Evolutionary conservation across 1,140 invertebrate genomes (phyloP), one percentile per base, ranked within the genome.

Genomic region (Globodera rostochiensis): DNA sequence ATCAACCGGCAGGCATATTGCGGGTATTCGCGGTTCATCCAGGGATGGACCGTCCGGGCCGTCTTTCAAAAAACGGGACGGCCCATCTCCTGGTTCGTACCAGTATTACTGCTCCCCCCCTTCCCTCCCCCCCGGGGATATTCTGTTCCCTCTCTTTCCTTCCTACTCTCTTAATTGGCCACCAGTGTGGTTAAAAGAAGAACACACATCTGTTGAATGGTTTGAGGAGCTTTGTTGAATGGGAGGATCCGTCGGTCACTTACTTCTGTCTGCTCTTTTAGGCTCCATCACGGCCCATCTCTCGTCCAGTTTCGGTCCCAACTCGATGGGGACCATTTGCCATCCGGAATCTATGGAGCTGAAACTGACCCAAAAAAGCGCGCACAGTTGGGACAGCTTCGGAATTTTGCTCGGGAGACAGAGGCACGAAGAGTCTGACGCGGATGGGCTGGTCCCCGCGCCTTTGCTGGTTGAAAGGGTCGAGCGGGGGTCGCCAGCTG

Each of bases 401-500:
- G 92, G 92, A 6, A 87, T 92, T 53, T 90, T 87, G n/a, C 86
- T 92, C 5, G 90, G 57, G 66, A 64, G 91, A 47, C 85, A 53
- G 45, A 70, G 70, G n/a, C 36, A 84, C 6, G 86, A n/a, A 71
- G 83, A 70, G 75, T 36, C 45, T 82, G 66, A 69, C 47, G 50
- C 69, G 36, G 57, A 85, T 73, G 57, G 57, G 25, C 60, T 73
- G n/a, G 70, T 50, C 45, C 81, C 79, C 8, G 70, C 79, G 8
- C 85, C 90, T 6, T 91, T 92, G 19, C 88, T 94, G 4, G 92
- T 94, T 69, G 92, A 92, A 0, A 92, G 92, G 83, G 92, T 95
- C 21, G 93, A 93, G 60, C 91, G 92, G 1, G 92, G 93, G 83
- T 93, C 94, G 66, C 92, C 94, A 19, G 94, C 94, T 21, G 94